Conservation (phyloP, 1,140 invertebrate species). For the Scaptomyza pallida region DNA sequence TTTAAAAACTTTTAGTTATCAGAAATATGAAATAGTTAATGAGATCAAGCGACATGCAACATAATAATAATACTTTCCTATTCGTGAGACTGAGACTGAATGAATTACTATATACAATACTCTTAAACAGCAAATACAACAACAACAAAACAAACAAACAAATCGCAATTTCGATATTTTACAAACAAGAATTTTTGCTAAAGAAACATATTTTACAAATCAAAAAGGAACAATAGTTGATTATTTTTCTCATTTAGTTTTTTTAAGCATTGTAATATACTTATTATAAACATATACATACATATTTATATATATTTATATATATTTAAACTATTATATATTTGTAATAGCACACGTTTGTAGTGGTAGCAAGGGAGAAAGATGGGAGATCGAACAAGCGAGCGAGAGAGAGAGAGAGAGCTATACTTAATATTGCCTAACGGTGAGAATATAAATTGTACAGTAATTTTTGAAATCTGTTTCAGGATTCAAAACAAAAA, state of each 20-base stretch:
- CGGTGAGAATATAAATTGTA: slow-evolving; percentile 60
- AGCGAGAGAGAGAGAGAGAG: slow-evolving; percentile 9
- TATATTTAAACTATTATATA: slow-evolving; percentile 25
- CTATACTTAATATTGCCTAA: slow-evolving; percentile 33
- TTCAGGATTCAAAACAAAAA: slow-evolving; percentile 70
- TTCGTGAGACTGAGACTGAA: slow-evolving; percentile 79
- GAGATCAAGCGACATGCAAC: slow-evolving; percentile 19
- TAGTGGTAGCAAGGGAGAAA: slow-evolving; percentile 36
- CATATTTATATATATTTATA: slow-evolving; percentile 14
- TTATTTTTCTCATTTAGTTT: slow-evolving; percentile 20
- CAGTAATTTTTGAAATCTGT: slow-evolving; percentile 79
- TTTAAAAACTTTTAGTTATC: slow-evolving; percentile 17
- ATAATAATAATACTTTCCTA: slow-evolving; percentile 78
- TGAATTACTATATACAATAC: slow-evolving; percentile 77
- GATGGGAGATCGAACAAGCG: too few relatives aligned
- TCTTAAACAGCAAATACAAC: slow-evolving; percentile 51
- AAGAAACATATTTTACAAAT: slow-evolving; percentile 17
- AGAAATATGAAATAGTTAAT: slow-evolving; percentile 1
- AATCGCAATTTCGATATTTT: slow-evolving; percentile 36
- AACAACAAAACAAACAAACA: slow-evolving; percentile 18
- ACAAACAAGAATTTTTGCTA: slow-evolving; percentile 29
- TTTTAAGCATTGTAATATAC: slow-evolving; percentile 34
- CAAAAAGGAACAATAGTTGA: slow-evolving; percentile 9
- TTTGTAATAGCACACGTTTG: slow-evolving; percentile 42
- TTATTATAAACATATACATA: slow-evolving; percentile 21